phyloP scores from a whole-genome alignment of 2,888 invertebrate species.

The Lutraria lutraria region DNA sequence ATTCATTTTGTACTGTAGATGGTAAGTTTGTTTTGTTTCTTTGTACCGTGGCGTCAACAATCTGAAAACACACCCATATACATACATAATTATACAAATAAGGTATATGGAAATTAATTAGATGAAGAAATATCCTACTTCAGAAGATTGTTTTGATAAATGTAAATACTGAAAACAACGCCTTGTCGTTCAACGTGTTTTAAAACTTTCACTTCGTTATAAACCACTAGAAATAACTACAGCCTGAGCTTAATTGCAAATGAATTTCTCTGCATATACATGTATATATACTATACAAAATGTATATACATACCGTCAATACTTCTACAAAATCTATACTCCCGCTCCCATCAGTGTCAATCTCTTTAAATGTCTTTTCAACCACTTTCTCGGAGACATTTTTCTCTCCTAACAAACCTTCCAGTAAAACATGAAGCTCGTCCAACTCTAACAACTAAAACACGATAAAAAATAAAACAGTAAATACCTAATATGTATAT shows the following conservation, averaged over 20 bases:
- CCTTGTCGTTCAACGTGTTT: no score
- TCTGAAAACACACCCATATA: constrained; percentile 40
- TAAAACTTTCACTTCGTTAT: no score
- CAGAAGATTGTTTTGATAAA: no score
- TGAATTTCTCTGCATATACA: no score
- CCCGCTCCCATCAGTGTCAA: constrained; percentile 72
- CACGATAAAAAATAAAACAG: neutral
- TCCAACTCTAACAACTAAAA: constrained; percentile 73
- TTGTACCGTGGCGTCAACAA: constrained; percentile 59
- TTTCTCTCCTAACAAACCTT: constrained; percentile 54
- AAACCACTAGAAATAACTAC: no score
- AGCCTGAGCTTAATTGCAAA: no score
- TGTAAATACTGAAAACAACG: no score
- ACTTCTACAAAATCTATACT: constrained; percentile 74
- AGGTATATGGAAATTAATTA: no score
- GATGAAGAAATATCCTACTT: no score
- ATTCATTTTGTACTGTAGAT: constrained; percentile 47
- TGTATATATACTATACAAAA: no score
- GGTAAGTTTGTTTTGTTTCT: constrained; percentile 53
- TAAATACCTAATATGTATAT: neutral
- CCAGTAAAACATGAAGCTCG: constrained; percentile 62
- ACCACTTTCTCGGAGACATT: constrained; percentile 54
- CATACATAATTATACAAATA: neutral
- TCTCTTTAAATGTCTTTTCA: constrained; percentile 68
- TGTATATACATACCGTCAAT: constrained; percentile 61